Evolutionary conservation across 1,140 invertebrate species (phyloP), one percentile per base, ranked within the genome.

Genomic region (Lethrus apterus): DNA sequence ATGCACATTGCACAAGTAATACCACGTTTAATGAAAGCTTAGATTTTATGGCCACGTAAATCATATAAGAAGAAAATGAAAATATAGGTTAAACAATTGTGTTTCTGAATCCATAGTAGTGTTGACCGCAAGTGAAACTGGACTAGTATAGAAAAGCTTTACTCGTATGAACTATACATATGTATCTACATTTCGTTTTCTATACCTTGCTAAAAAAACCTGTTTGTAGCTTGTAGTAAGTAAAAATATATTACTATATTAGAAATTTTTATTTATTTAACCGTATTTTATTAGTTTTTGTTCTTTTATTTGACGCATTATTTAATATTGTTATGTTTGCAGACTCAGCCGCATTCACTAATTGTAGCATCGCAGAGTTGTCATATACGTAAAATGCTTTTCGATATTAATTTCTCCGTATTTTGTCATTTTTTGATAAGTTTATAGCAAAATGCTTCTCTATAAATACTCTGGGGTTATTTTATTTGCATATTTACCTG

Each of bases 341-440:
- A 63, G 60, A 63, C 57, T 51, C 60, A 59, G 58, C 58, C 50
- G 58, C 60, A 62, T 63, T 55, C 58, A 60, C 58, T 62, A 62
- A 63, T 58, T 60, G 60, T 63, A 63, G 58, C 57, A 63, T 57
- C 58, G 58, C 58, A 57, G 58, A 57, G 50, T 56, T 63, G 51
- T 59, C 44, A 55, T 56, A 59, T 58, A 62, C 60, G 56, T 62
- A 59, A 60, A 50, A 53, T 48, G 50, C 58, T 57, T 52, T 50
- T 55, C 51, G 41, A 36, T 43, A 43, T 23, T 43, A 43, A 29
- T 29, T 30, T 14, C 35, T 38, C 24, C 35, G 35, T 38, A 38
- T 21, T 21, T 38, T n/a, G n/a, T n/a, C n/a, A n/a, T n/a, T n/a
- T n/a, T n/a, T n/a, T n/a, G n/a, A n/a, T n/a, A n/a, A n/a, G n/a